Conservation (phyloP, 2,797 vertebrate species). For the Pseudochirops cupreus region DNA sequence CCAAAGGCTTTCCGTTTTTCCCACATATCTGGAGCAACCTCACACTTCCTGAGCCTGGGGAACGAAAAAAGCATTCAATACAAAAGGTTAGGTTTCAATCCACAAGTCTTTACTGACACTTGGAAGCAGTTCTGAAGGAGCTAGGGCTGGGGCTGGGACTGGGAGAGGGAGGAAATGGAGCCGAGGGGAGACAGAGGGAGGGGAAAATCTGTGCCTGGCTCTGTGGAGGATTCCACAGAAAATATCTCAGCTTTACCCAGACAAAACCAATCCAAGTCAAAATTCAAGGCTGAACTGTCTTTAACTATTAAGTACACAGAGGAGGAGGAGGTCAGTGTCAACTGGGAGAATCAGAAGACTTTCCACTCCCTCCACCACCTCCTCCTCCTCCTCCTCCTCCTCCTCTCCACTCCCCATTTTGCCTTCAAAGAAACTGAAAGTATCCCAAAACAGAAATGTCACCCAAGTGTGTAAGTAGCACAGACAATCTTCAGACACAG, state of each 20-base stretch:
- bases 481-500: not conserved
- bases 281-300: not conserved
- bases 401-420: not conserved
- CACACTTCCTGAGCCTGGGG: not conserved
- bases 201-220: not conserved
- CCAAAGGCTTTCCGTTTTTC: not conserved
- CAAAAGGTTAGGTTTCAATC: not conserved
- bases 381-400: not conserved
- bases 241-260: not conserved
- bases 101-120: not conserved
- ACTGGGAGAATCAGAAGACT: not conserved
- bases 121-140: constrained; percentile 6
- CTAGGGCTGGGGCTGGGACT: not conserved
- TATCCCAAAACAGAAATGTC: not conserved
- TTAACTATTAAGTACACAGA: too few relatives aligned
- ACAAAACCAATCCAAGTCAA: not conserved
- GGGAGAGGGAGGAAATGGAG: not conserved
- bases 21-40: not conserved
- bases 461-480: not conserved
- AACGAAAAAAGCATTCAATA: not conserved
- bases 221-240: not conserved
- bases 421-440: not conserved
- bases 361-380: not conserved
- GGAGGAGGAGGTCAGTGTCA: not conserved
- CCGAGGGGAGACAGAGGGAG: not conserved